Percentiles rank a stretch among this genome's conserved stretches.
Evolutionary conservation across 2,888 invertebrate genomes (phyloP).

Genomic region (Agrotis puta): DNA sequence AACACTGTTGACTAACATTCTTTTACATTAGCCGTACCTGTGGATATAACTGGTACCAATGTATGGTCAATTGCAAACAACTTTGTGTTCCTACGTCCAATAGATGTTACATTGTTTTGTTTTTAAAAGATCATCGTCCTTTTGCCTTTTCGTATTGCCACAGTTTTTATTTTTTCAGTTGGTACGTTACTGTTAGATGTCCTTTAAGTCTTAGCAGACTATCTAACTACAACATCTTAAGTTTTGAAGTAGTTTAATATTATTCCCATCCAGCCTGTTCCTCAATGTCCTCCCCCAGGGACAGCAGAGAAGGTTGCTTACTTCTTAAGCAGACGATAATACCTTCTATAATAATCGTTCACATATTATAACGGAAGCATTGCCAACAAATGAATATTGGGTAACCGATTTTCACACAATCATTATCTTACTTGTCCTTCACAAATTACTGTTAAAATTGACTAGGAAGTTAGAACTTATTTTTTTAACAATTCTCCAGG

Average conservation of each 20-base stretch:
- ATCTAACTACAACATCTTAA: not conserved
- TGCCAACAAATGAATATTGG: not conserved
- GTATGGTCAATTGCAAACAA: not conserved
- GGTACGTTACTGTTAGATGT: not conserved
- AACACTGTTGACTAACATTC: slow-evolving; percentile 52
- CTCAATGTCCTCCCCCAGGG: no score
- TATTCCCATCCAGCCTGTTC: no score
- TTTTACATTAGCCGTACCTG: slow-evolving; percentile 23
- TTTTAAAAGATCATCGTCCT: not conserved
- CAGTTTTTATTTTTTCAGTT: not conserved
- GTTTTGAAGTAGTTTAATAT: no score
- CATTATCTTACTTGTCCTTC: not conserved
- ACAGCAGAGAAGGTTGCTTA: no score
- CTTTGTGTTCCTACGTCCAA: not conserved
- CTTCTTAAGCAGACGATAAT: no score
- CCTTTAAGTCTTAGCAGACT: not conserved
- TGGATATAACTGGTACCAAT: not conserved
- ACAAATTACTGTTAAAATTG: not conserved
- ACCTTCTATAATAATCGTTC: not conserved
- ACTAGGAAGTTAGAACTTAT: not conserved
- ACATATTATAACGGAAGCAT: not conserved
- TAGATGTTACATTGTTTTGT: not conserved
- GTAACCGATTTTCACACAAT: not conserved
- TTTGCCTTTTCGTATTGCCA: not conserved
- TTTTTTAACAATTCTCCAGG: not conserved